phyloP scores from a whole-genome alignment of 30 jellyfish, hydroid and myxozoan genomes.

The Cassiopea xamachana region DNA sequence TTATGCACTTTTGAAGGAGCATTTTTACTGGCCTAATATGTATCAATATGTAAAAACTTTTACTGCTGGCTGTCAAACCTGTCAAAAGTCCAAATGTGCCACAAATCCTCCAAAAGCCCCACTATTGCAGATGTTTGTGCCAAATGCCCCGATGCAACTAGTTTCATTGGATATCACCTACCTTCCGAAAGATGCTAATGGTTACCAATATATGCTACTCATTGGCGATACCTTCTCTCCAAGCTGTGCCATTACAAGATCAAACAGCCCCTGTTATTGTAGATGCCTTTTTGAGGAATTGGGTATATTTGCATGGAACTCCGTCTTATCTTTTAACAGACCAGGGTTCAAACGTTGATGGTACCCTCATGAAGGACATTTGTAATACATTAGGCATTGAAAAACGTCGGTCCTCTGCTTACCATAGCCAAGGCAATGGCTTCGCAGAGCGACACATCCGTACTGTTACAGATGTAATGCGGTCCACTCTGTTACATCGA shows the following conservation, averaged over 20 bases:
- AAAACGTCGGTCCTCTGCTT: conserved; percentile 69
- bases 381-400: conserved; percentile 41
- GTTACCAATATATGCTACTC: conserved; percentile 52
- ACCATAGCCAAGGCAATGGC: conserved; percentile 70
- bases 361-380: conserved; percentile 24
- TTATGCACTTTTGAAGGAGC: conserved; percentile 45
- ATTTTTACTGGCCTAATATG: conserved; percentile 69
- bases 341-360: conserved; percentile 61
- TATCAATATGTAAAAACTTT: conserved; percentile 21
- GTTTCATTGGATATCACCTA: conserved; percentile 52
- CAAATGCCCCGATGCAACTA: conserved; percentile 58
- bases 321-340: conserved; percentile 50
- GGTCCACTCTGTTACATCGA: conserved; percentile 45
- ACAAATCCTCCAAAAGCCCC: conserved; percentile 74
- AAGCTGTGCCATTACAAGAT: conserved; percentile 65
- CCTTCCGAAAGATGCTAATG: conserved; percentile 41
- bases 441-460: conserved; percentile 69
- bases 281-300: conserved; percentile 38
- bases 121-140: conserved; percentile 38
- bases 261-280: conserved; percentile 49
- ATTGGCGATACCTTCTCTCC: conserved; percentile 66
- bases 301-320: too few species aligned
- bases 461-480: conserved; percentile 47
- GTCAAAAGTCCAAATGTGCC: conserved; percentile 58
- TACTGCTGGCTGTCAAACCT: conserved; percentile 21